Percentiles rank a stretch among this genome's conserved stretches.
Conservation (phyloP, 2,113 vertebrate species). For the Petaurus breviceps region DNA sequence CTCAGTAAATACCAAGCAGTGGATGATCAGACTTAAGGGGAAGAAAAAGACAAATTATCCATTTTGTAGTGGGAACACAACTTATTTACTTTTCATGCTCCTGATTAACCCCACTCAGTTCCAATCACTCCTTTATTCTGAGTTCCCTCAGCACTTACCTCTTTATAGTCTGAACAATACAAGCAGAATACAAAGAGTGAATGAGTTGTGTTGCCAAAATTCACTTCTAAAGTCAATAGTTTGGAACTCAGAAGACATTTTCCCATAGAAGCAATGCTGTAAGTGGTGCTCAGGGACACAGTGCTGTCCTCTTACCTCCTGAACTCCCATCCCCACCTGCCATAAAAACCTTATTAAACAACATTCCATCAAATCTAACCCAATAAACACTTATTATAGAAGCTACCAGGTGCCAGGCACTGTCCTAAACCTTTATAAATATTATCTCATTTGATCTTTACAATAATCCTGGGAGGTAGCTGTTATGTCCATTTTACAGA, state of each 20-base stretch:
- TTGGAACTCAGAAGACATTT: slow-evolving; percentile 31
- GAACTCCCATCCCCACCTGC: neutral
- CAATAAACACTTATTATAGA: neutral
- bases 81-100: neutral
- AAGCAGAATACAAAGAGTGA: neutral
- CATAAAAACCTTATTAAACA: neutral
- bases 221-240: slow-evolving; percentile 20
- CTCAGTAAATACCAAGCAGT: slow-evolving; percentile 56
- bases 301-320: neutral
- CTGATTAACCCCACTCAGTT: neutral
- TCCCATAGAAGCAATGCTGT: neutral
- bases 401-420: neutral
- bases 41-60: slow-evolving; percentile 37
- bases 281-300: neutral
- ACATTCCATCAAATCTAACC: neutral
- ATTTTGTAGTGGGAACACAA: slow-evolving; percentile 24
- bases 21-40: slow-evolving; percentile 55
- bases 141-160: neutral
- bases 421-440: neutral
- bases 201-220: slow-evolving; percentile 17
- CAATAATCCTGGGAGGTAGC: neutral
- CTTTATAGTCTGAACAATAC: neutral
- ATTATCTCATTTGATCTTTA: neutral
- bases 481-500: neutral
- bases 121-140: slow-evolving; percentile 5